Evolutionary conservation across 2,888 invertebrate species (phyloP), one percentile per base, ranked within the genome.

Genomic region (Dicyrtoma fusca): DNA sequence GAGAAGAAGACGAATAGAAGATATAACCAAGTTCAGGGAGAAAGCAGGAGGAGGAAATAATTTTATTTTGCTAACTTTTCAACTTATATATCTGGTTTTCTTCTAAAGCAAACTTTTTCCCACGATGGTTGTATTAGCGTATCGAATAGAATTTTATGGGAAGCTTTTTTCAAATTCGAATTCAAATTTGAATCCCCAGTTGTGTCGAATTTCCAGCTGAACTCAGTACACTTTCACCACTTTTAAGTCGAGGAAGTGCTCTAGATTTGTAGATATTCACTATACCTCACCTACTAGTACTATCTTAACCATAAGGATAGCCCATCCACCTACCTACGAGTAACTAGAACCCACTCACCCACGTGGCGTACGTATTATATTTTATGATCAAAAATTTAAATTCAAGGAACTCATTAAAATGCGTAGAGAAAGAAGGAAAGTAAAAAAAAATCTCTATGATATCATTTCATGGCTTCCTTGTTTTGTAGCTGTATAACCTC

Each of bases 391-490:
- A 68, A 68, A 68, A 57, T 57, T 68, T 57, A 68, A 68, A 57
- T 57, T 68, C 68, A 68, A 68, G 55, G 55, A 57, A 57, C 53
- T 68, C 68, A 68, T 68, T 68, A 68, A 68, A 63, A 68, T 44
- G 57, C 68, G 68, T 34, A 68, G 57, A 42, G 68, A 66, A 42
- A 10, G 14, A n/a, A 68, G n/a, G n/a, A n/a, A 34, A 8, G 34
- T 8, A 34, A 5, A 57, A 68, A 53, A 53, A 51, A 65, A 64
- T 64, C 64, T n/a, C 26, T 47, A 34, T 42, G 34, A 17, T 25
- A 57, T 1, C n/a, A 25, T 57, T 57, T 57, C 25, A n/a, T 25
- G 8, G 19, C 17, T 19, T 53, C 53, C 53, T 17, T 21, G 19
- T 53, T 10, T 21, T 53, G 17, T 19, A 10, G 10, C 17, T 14